These are phyloP conservation scores for Odontomachus brunneus DNA, from an alignment of 1,140 invertebrate genomes.

Conservation along the genomic window DNA sequence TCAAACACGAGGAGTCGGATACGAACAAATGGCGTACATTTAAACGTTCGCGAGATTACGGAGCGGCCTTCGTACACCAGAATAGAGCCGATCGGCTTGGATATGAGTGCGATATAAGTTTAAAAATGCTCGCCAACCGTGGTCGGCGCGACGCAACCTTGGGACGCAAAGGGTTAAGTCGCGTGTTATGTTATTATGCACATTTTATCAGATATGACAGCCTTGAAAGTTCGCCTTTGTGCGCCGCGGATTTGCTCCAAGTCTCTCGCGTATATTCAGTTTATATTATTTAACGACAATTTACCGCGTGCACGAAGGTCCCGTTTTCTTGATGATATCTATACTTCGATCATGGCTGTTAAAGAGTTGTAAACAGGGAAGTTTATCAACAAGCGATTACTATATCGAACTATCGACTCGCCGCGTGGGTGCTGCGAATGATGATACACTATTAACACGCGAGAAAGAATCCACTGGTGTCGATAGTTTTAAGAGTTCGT, in stretches of 20 bases:
- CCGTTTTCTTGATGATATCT: constrained; percentile 1
- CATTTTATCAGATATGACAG: constrained; percentile 38
- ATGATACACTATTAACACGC: not conserved
- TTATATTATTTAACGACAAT: constrained; percentile 26
- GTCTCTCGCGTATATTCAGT: not conserved
- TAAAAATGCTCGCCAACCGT: constrained; percentile 12
- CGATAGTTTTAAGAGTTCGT: constrained; percentile 75
- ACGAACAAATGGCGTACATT: constrained; percentile 18
- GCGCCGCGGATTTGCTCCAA: constrained; percentile 15
- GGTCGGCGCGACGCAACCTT: constrained; percentile 43
- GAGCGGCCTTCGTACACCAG: constrained; percentile 17
- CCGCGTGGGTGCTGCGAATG: not conserved
- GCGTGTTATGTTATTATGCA: constrained; percentile 45
- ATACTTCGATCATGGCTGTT: constrained; percentile 12
- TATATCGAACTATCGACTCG: constrained; percentile 62
- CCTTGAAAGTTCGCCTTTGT: constrained; percentile 45
- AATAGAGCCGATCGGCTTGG: constrained; percentile 25
- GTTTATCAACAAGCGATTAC: constrained; percentile 70
- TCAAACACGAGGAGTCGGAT: not conserved
- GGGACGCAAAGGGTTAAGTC: constrained; percentile 47
- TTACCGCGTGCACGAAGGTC: not conserved
- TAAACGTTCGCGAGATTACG: constrained; percentile 22
- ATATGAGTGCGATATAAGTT: constrained; percentile 33
- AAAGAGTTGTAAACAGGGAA: constrained; percentile 22
- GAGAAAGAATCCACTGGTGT: constrained; percentile 29